Percentiles rank a stretch among this genome's conserved stretches.
These are phyloP conservation scores for Excalfactoria chinensis DNA, from an alignment of 2,113 vertebrate species.

Conservation along the genomic window DNA sequence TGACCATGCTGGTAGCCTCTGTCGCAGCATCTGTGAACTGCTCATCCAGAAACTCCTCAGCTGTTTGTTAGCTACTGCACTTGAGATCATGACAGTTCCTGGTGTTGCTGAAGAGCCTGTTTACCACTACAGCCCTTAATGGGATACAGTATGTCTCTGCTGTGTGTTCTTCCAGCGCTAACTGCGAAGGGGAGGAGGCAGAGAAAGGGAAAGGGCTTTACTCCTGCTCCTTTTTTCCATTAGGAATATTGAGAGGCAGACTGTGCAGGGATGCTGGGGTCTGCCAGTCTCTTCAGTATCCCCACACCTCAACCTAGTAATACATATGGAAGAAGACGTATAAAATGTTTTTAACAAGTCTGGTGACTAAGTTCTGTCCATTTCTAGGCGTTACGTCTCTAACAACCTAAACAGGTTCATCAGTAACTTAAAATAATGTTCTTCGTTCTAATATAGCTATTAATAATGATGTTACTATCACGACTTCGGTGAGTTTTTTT, in stretches of 20 bases:
- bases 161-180: slow-evolving; percentile 12
- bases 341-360: not conserved
- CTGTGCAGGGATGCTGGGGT: not conserved
- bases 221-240: not conserved
- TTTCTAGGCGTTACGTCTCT: not conserved
- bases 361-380: not conserved
- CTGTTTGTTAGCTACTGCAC: slow-evolving; percentile 21
- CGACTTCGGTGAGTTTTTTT: not conserved
- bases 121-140: slow-evolving; percentile 19
- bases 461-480: rapidly evolving
- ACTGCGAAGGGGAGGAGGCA: not conserved
- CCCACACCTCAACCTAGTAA: not conserved
- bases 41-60: slow-evolving; percentile 48
- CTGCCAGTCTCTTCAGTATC: not conserved
- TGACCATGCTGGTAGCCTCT: not conserved
- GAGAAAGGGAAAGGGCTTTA: not conserved
- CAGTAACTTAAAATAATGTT: not conserved
- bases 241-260: not conserved
- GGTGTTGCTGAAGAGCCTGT: slow-evolving; percentile 51
- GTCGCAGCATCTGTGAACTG: slow-evolving; percentile 12
- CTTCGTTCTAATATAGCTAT: not conserved
- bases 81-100: slow-evolving; percentile 46
- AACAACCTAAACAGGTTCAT: not conserved
- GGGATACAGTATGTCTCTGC: slow-evolving; percentile 20
- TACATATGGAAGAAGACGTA: not conserved